Conservation (phyloP, 2,888 invertebrate genomes). For the Lasius fuliginosus region DNA sequence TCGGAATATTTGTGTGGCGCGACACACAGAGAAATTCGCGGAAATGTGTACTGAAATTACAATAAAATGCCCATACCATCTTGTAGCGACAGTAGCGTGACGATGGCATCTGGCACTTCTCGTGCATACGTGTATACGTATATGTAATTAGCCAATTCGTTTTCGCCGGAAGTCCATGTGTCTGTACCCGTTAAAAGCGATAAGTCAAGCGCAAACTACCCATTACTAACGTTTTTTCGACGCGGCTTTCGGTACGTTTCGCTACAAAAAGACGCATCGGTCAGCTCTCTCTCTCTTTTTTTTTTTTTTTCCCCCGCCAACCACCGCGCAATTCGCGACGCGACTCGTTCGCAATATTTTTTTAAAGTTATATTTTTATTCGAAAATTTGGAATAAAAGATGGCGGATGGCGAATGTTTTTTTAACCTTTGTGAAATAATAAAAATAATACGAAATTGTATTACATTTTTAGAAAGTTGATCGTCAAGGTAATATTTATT, state of each 20-base stretch:
- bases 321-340: not conserved
- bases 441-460: not conserved
- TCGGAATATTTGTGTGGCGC: constrained; percentile 59
- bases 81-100: constrained; percentile 56
- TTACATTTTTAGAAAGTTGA: not conserved
- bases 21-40: constrained; percentile 30
- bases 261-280: constrained; percentile 37
- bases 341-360: not conserved
- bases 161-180: constrained; percentile 68
- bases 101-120: constrained; percentile 63
- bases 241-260: constrained; percentile 7
- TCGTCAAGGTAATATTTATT: not conserved
- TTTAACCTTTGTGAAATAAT: not conserved
- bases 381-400: not conserved
- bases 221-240: constrained; percentile 52
- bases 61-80: constrained; percentile 50
- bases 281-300: constrained; percentile 37
- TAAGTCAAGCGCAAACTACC: constrained; percentile 41
- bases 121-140: constrained; percentile 39
- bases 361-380: not conserved
- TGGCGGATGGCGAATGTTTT: not conserved
- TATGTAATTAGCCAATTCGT: constrained; percentile 67
- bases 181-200: constrained; percentile 57
- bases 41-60: constrained; percentile 43
- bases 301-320: not conserved